Conservation (phyloP, 2,113 vertebrate species). For the Lamprotornis superbus region DNA sequence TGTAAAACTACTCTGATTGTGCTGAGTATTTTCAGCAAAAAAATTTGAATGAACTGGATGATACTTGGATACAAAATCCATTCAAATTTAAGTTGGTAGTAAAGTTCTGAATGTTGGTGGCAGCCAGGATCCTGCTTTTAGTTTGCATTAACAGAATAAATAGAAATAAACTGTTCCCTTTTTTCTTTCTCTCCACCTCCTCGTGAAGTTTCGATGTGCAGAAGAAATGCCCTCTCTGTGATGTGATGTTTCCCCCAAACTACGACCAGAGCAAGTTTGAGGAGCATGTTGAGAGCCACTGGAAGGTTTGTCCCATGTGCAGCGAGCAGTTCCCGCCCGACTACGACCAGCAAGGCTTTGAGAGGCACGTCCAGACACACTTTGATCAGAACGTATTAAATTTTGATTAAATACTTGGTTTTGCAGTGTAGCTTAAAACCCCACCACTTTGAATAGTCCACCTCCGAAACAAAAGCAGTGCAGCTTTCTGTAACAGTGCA, state of each 20-base stretch:
- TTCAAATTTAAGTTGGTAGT: background rate
- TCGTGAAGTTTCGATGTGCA: slow-evolving; percentile 83
- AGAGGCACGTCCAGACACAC: slow-evolving; percentile 95
- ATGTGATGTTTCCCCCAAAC: slow-evolving; percentile 96
- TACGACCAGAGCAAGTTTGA: slow-evolving; percentile 97
- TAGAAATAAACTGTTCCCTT: background rate
- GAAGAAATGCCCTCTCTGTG: slow-evolving; percentile 94
- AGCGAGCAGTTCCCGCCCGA: slow-evolving; percentile 95
- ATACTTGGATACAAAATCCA: background rate
- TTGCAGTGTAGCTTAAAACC: slow-evolving; percentile 34
- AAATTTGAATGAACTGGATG: background rate
- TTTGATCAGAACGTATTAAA: slow-evolving; percentile 88
- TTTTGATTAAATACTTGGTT: slow-evolving; percentile 79
- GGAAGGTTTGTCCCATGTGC: slow-evolving; percentile 99
- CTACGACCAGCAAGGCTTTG: slow-evolving; percentile 92
- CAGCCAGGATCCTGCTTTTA: background rate
- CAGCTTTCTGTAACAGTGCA: background rate
- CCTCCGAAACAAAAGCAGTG: background rate
- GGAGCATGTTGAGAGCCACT: slow-evolving; percentile 97
- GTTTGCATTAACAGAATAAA: background rate
- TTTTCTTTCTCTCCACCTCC: background rate
- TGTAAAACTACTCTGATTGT: background rate
- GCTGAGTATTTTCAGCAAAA: background rate
- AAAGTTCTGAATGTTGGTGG: rapidly evolving
- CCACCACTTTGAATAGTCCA: background rate